Base-by-base conservation (phyloP, 2,797 vertebrate genomes). In the Microtus californicus region DNA sequence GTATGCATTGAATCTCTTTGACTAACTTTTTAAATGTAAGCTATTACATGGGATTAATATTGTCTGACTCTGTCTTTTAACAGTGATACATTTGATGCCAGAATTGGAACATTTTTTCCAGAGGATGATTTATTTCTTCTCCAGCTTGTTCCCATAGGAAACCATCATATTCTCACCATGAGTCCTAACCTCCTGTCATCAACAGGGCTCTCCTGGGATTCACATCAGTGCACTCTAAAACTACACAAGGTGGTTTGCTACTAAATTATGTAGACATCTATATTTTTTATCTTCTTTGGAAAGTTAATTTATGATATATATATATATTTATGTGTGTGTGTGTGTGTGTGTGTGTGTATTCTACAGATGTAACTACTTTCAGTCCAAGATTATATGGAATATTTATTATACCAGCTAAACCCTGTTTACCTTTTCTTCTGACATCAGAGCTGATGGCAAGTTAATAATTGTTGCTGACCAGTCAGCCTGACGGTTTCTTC, bases 271-370 rank as follows among this genome's bases (percentile, higher is more conserved):
- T 40, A 67, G 56, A 92, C 23, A 93, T 67, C 13, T 86, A 0
- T n/a, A 65, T n/a, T n/a, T 67, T 95, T 92, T 89, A 90, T 92
- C 97, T 93, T 95, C 71, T 90, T 91, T 87, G 73, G 77, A 89
- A 61, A 96, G 91, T 78, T 96, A 95, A 97, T 97, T 97, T 97
- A n/a, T n/a, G n/a, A n/a, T n/a, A n/a, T n/a, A n/a, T n/a, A n/a
- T n/a, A n/a, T n/a, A n/a, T n/a, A n/a, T n/a, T n/a, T n/a, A n/a
- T n/a, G n/a, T n/a, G n/a, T n/a, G n/a, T n/a, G n/a, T n/a, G n/a
- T n/a, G n/a, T n/a, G n/a, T n/a, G n/a, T n/a, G n/a, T n/a, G n/a
- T n/a, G n/a, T n/a, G n/a, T n/a, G n/a, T n/a, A n/a, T n/a, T n/a
- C n/a, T n/a, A n/a, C n/a, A n/a, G 61, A 89, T 95, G 51, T 97